Evolutionary conservation across 2,797 vertebrate genomes (phyloP).

Genomic region (Tragopan temminckii): DNA sequence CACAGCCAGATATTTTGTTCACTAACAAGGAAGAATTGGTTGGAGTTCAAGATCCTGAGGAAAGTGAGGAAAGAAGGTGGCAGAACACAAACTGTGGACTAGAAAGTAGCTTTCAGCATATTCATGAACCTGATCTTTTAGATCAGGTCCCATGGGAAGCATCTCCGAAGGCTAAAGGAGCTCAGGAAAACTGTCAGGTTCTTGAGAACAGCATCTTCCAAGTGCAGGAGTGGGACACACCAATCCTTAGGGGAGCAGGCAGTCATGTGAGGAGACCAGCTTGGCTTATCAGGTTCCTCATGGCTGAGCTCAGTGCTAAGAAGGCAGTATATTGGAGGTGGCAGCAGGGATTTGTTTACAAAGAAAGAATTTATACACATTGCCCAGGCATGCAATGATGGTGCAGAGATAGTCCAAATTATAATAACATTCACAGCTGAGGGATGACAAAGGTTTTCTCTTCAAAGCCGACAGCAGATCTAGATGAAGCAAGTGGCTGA

Average conservation of each 20-base stretch:
- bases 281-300: neutral
- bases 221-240: fast-evolving
- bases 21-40: neutral
- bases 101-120: neutral
- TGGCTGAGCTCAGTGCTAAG: neutral
- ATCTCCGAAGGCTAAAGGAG: neutral
- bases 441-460: neutral
- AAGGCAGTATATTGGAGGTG: fast-evolving
- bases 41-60: neutral
- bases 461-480: neutral
- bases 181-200: neutral
- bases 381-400: neutral
- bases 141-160: neutral
- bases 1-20: neutral
- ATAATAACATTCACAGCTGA: neutral
- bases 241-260: neutral
- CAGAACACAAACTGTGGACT: neutral
- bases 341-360: neutral
- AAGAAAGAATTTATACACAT: neutral
- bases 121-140: neutral
- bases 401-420: neutral
- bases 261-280: neutral
- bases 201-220: neutral
- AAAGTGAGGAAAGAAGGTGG: neutral
- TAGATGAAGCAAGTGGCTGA: neutral